These are phyloP conservation scores for Thalassaphorura encarpata DNA, from an alignment of 1,140 invertebrate genomes.

Conservation along the genomic window DNA sequence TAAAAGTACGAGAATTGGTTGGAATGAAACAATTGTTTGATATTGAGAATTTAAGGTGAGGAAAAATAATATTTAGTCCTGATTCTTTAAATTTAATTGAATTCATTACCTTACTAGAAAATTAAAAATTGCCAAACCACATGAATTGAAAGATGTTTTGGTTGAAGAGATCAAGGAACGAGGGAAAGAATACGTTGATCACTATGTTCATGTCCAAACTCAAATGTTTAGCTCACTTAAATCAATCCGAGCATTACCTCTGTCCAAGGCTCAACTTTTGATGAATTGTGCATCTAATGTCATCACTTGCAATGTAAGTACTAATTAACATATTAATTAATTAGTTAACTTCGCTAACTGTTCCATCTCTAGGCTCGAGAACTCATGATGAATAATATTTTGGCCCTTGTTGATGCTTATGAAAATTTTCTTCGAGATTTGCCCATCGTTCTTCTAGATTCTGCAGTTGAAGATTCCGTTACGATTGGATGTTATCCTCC, in stretches of 20 bases:
- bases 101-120: constrained; percentile 1
- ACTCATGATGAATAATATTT: constrained; percentile 14
- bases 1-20: constrained; percentile 19
- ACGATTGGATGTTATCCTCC: constrained; percentile 15
- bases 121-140: constrained; percentile 15
- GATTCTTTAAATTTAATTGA: neutral
- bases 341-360: too few relatives aligned
- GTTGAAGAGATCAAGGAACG: constrained; percentile 16
- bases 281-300: constrained; percentile 27
- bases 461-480: constrained; percentile 16
- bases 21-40: constrained; percentile 15
- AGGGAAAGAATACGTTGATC: constrained; percentile 22
- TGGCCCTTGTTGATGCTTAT: constrained; percentile 19
- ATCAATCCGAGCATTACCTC: neutral
- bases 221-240: too few relatives aligned
- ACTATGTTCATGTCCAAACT: too few relatives aligned
- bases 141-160: constrained; percentile 24
- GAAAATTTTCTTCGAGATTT: constrained; percentile 19
- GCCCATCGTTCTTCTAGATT: constrained; percentile 23
- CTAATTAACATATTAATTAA: neutral
- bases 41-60: constrained; percentile 2
- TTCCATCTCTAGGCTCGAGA: constrained; percentile 10
- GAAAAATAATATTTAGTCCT: neutral
- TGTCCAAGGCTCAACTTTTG: constrained; percentile 3
- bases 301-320: constrained; percentile 21